Percentiles rank a stretch among this genome's conserved stretches.
phyloP scores from a whole-genome alignment of 2,888 invertebrate genomes.

The Diaperis boleti region DNA sequence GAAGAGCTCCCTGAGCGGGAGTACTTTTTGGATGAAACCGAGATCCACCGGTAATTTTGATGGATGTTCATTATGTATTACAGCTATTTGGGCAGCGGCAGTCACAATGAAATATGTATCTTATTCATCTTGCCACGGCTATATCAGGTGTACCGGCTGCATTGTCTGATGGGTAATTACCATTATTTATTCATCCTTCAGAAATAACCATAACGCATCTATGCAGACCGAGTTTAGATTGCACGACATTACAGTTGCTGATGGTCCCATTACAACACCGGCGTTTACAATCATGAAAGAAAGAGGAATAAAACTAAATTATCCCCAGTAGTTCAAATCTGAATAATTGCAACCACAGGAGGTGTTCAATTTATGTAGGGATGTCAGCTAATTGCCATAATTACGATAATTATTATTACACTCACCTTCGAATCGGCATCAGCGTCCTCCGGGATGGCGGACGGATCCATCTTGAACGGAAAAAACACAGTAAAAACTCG shows the following conservation, averaged over 20 bases:
- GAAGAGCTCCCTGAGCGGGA: too few relatives aligned
- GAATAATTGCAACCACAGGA: too few relatives aligned
- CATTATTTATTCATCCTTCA: constrained; percentile 3
- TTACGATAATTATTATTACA: background rate
- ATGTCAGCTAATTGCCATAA: too few relatives aligned
- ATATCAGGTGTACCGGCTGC: constrained; percentile 8
- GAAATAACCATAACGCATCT: background rate
- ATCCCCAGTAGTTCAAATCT: too few relatives aligned
- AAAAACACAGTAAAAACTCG: background rate
- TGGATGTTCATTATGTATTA: constrained; percentile 13
- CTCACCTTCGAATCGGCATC: background rate
- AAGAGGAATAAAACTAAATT: too few relatives aligned
- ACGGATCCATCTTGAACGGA: background rate
- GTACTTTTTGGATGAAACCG: too few relatives aligned
- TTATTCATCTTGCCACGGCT: constrained; percentile 7
- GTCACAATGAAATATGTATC: constrained; percentile 17
- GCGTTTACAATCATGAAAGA: too few relatives aligned
- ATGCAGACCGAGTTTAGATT: background rate
- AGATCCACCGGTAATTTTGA: background rate
- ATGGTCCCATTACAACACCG: background rate
- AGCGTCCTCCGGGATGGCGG: background rate
- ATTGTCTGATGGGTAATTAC: constrained; percentile 10
- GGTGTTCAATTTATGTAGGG: too few relatives aligned
- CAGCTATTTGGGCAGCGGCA: constrained; percentile 2
- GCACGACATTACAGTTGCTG: background rate